Evolutionary conservation across 2,888 invertebrate species (phyloP), one percentile per base, ranked within the genome.

Genomic region (Eilema depressum): DNA sequence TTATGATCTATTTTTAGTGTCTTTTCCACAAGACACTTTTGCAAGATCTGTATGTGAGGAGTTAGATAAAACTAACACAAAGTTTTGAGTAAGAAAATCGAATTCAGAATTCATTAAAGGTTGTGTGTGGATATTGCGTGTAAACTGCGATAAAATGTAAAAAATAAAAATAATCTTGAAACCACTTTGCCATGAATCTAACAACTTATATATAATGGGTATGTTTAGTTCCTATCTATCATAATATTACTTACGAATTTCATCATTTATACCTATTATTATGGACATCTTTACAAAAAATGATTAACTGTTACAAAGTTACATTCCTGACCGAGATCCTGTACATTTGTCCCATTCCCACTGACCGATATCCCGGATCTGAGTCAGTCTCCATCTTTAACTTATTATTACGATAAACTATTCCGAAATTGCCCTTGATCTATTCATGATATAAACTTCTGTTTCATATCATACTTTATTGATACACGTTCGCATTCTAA

Each of bases 381-480:
- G 47, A 47, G 5, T 47, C 47, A 20, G 47, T 20, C 63, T 25
- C 7, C 5, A 14, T 62, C 20, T 41, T 14, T 20, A 41, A 41
- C 20, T 10, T 26, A 70, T 56, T 71, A 71, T 73, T 70, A 66
- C 14, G 66, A 74, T 67, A 68, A 75, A 68, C 23, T 53, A 70
- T 82, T 80, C 79, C 73, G 72, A 78, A 73, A 69, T 72, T 76
- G 86, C 80, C 86, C 88, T 89, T 89, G 89, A 83, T 77, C 82
- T 76, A 78, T 82, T 85, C 77, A 75, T 73, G 73, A 37, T 78
- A 77, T 83, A 80, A 75, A 73, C 71, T 75, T 81, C 78, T 85
- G 85, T 76, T 76, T 82, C 66, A 69, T 80, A 80, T 85, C 79
- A 76, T 73, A 56, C 69, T 67, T 75, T 69, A 64, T 70, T 7